phyloP scores from a whole-genome alignment of 2,797 vertebrate genomes.

The Tragopan temminckii region DNA sequence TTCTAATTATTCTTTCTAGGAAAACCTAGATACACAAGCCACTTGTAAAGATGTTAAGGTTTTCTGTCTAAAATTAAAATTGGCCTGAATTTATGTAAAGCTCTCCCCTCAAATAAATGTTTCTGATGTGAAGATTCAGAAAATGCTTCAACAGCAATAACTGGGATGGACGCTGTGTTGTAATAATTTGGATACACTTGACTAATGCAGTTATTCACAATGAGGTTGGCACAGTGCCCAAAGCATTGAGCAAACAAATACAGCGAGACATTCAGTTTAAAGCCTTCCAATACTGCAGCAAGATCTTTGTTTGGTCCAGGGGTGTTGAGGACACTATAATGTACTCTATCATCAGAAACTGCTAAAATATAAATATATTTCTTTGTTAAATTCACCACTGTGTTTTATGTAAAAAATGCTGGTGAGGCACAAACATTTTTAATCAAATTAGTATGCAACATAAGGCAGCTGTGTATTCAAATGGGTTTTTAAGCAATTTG shows the following conservation, averaged over 20 bases:
- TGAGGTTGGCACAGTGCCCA: slow-evolving; percentile 86
- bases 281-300: slow-evolving; percentile 61
- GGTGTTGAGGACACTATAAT: slow-evolving; percentile 56
- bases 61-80: slow-evolving; percentile 69
- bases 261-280: slow-evolving; percentile 76
- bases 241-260: slow-evolving; percentile 85
- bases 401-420: slow-evolving; percentile 82
- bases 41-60: slow-evolving; percentile 43
- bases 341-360: slow-evolving; percentile 20
- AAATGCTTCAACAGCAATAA: slow-evolving; percentile 85
- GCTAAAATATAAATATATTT: slow-evolving; percentile 61
- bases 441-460: slow-evolving; percentile 91
- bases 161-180: slow-evolving; percentile 84
- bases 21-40: slow-evolving; percentile 30
- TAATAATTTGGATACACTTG: slow-evolving; percentile 89
- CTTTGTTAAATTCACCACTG: slow-evolving; percentile 81
- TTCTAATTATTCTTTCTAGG: slow-evolving; percentile 29
- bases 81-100: slow-evolving; percentile 69
- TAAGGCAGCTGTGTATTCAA: slow-evolving; percentile 89
- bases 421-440: slow-evolving; percentile 83
- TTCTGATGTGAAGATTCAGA: slow-evolving; percentile 77
- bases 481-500: slow-evolving; percentile 91
- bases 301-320: slow-evolving; percentile 75
- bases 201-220: slow-evolving; percentile 88
- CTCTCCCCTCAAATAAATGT: slow-evolving; percentile 73